phyloP scores from a whole-genome alignment of 2,113 vertebrate genomes.

The Illadopsis cleaveri region DNA sequence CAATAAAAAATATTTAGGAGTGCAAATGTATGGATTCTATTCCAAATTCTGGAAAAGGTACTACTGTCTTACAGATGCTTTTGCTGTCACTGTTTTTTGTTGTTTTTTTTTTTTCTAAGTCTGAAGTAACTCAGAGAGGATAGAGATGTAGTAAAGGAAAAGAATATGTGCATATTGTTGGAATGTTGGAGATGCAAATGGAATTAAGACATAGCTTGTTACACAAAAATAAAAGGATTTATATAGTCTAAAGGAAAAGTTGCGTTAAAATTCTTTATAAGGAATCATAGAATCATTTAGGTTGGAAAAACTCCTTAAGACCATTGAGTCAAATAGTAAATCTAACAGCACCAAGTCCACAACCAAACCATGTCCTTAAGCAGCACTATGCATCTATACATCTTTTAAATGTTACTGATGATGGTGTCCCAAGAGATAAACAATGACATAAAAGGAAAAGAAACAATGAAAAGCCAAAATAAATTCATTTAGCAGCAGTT shows the following conservation, averaged over 20 bases:
- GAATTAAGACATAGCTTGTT: not conserved
- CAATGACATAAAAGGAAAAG: not conserved
- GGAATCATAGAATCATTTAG: not conserved
- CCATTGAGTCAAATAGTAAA: not conserved
- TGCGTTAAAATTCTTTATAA: not conserved
- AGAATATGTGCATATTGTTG: not conserved
- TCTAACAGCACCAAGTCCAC: not conserved
- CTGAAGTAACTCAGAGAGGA: not conserved
- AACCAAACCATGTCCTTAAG: not conserved
- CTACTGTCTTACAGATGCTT: not conserved
- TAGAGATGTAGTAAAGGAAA: not conserved
- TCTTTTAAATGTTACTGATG: not conserved
- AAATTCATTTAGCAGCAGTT: not conserved
- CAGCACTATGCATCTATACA: fast-evolving
- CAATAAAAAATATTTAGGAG: not conserved
- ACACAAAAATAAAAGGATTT: not conserved
- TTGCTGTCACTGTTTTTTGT: not conserved
- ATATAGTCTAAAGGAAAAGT: not conserved
- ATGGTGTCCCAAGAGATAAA: not conserved
- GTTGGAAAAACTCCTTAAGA: not conserved
- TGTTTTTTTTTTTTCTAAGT: not conserved
- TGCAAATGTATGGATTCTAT: not conserved
- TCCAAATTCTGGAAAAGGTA: not conserved
- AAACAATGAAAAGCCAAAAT: not conserved
- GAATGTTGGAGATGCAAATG: not conserved